These are phyloP conservation scores for Grammomys surdaster DNA, from an alignment of 2,113 vertebrate genomes.

Conservation along the genomic window DNA sequence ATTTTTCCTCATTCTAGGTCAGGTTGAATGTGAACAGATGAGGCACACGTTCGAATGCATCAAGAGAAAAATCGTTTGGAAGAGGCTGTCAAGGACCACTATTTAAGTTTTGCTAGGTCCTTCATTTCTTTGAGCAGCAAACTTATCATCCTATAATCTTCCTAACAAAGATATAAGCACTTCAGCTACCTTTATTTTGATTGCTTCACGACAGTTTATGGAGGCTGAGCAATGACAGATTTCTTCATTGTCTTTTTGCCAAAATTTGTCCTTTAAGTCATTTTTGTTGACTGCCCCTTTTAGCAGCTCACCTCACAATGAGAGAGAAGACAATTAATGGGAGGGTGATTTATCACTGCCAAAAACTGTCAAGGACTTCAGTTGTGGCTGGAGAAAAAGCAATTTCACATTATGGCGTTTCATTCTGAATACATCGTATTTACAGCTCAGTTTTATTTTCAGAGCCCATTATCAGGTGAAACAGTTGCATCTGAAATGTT, in stretches of 20 bases:
- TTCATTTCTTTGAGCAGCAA: constrained; percentile 84
- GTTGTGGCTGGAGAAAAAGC: constrained; percentile 97
- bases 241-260: constrained; percentile 95
- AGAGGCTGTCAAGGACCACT: constrained; percentile 78
- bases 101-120: constrained; percentile 78
- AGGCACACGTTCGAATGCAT: constrained; percentile 53
- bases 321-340: constrained; percentile 99
- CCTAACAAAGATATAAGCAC: constrained; percentile 90
- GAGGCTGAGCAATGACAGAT: constrained; percentile 91
- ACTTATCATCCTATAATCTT: constrained; percentile 89
- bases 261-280: constrained; percentile 99
- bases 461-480: constrained; percentile 99
- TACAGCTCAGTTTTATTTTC: constrained; percentile 99
- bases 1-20: constrained; percentile 71
- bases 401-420: constrained; percentile 99
- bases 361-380: constrained; percentile 99
- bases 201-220: constrained; percentile 89
- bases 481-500: constrained; percentile 99
- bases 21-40: constrained; percentile 72
- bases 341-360: constrained; percentile 99
- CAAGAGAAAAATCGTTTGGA: constrained; percentile 62
- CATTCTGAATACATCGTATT: constrained; percentile 99
- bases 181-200: constrained; percentile 91
- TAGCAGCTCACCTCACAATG: constrained; percentile 99
- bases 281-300: constrained; percentile 98